Evolutionary conservation across 2,797 vertebrate species (phyloP).

Genomic region (Borostomias antarcticus): DNA sequence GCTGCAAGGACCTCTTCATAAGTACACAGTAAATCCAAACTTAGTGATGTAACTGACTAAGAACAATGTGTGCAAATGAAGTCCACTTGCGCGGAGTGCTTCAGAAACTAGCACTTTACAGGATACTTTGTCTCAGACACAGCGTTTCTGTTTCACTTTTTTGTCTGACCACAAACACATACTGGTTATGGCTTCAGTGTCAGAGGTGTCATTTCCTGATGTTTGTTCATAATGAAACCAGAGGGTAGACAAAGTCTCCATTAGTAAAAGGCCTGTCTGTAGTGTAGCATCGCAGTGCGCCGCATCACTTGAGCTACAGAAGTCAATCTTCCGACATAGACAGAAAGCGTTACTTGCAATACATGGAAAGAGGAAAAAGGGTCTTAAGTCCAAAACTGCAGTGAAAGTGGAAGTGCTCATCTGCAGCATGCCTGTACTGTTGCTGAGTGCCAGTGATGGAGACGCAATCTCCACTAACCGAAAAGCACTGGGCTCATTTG

Average conservation of each 20-base stretch:
- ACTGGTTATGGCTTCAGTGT: slow-evolving; percentile 72
- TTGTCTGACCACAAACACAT: slow-evolving; percentile 68
- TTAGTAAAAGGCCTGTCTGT: background rate
- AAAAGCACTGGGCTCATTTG: slow-evolving; percentile 37
- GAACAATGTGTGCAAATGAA: slow-evolving; percentile 63
- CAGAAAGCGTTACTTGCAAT: background rate
- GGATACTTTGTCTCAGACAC: slow-evolving; percentile 68
- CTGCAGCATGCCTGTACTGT: slow-evolving; percentile 32
- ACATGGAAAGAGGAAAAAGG: background rate
- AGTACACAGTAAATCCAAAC: slow-evolving; percentile 60
- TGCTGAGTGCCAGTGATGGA: slow-evolving; percentile 33
- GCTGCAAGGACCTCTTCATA: slow-evolving; percentile 59
- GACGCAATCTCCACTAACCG: slow-evolving; percentile 41
- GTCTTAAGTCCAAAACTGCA: slow-evolving; percentile 34
- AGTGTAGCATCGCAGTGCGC: background rate
- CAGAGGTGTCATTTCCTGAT: slow-evolving; percentile 75
- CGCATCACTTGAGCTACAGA: background rate
- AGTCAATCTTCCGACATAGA: no score
- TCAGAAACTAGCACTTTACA: slow-evolving; percentile 52
- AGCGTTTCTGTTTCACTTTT: slow-evolving; percentile 70
- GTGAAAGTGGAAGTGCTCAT: slow-evolving; percentile 41
- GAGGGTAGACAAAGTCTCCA: slow-evolving; percentile 58
- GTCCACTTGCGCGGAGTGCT: slow-evolving; percentile 63
- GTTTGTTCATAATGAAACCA: slow-evolving; percentile 77
- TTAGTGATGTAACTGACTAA: slow-evolving; percentile 64